Conservation (phyloP, 1,140 invertebrate species). For the Limonius californicus region DNA sequence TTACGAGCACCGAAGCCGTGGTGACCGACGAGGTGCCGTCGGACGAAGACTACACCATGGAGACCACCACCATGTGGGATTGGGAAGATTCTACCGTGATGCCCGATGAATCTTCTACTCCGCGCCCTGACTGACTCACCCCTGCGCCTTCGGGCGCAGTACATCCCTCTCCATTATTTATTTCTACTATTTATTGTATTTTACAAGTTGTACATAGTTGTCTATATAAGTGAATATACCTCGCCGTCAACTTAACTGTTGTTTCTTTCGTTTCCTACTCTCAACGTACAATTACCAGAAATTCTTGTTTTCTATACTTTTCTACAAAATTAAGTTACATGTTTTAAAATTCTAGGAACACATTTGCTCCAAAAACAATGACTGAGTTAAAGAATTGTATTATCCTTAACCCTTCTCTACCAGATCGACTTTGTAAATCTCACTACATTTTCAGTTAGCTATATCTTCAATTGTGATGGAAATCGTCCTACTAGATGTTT, state of each 20-base stretch:
- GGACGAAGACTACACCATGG: slow-evolving; percentile 40
- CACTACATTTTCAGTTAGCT: too few relatives aligned
- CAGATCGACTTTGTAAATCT: too few relatives aligned
- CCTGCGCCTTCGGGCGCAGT: not conserved
- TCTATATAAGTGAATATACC: slow-evolving; percentile 28
- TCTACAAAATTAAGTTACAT: too few relatives aligned
- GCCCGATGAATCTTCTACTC: slow-evolving; percentile 31
- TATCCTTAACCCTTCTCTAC: too few relatives aligned
- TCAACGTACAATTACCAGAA: too few relatives aligned
- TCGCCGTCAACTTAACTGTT: slow-evolving; percentile 15
- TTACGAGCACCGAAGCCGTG: slow-evolving; percentile 22
- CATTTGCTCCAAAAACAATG: too few relatives aligned
- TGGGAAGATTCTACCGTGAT: slow-evolving; percentile 36
- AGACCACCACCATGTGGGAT: slow-evolving; percentile 35
- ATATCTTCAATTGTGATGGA: too few relatives aligned
- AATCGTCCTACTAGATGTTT: too few relatives aligned
- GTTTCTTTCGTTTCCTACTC: not conserved
- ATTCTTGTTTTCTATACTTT: too few relatives aligned
- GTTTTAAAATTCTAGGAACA: too few relatives aligned
- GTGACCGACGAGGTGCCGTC: slow-evolving; percentile 28
- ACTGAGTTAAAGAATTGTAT: too few relatives aligned
- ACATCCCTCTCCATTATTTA: slow-evolving; percentile 37
- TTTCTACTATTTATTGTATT: slow-evolving; percentile 45
- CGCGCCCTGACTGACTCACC: slow-evolving; percentile 38
- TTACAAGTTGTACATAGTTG: slow-evolving; percentile 39